Percentiles rank a stretch among this genome's conserved stretches.
phyloP scores from a whole-genome alignment of 2,797 vertebrate genomes.

The Rachycentron canadum region DNA sequence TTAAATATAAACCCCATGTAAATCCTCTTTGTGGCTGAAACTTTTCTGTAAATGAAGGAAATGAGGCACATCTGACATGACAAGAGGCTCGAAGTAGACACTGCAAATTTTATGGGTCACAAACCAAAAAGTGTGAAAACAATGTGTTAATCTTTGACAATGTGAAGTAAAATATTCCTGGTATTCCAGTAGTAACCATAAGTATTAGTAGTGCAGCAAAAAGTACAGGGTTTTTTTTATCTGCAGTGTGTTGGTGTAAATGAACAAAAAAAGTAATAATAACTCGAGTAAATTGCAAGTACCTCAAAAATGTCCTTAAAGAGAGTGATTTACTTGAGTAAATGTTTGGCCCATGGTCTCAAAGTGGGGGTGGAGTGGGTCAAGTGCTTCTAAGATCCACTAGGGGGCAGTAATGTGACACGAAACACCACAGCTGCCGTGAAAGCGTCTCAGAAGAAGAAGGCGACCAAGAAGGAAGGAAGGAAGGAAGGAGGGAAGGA shows the following conservation, averaged over 20 bases:
- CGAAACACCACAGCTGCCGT: background rate
- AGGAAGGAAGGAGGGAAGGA: slow-evolving; percentile 29
- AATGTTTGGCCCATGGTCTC: background rate
- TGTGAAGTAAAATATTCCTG: background rate
- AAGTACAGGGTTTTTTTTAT: background rate
- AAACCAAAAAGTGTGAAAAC: background rate
- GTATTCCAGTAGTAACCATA: no score
- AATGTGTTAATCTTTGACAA: background rate
- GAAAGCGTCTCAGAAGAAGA: slow-evolving; percentile 16
- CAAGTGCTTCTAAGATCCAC: background rate
- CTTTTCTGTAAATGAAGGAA: background rate
- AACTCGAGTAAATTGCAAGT: no score
- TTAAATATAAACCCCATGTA: background rate
- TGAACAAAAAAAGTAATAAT: no score
- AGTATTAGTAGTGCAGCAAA: background rate
- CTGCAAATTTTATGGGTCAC: background rate
- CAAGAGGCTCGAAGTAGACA: background rate
- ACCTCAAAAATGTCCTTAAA: no score
- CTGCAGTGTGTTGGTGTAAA: background rate
- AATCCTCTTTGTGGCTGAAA: no score
- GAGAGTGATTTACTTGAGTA: no score
- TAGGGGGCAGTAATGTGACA: slow-evolving; percentile 26
- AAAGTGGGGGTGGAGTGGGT: background rate
- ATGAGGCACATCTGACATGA: background rate
- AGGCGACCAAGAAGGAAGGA: slow-evolving; percentile 11